Base-by-base conservation (phyloP, 2,888 invertebrate genomes). In the Microplitis deprimator region DNA sequence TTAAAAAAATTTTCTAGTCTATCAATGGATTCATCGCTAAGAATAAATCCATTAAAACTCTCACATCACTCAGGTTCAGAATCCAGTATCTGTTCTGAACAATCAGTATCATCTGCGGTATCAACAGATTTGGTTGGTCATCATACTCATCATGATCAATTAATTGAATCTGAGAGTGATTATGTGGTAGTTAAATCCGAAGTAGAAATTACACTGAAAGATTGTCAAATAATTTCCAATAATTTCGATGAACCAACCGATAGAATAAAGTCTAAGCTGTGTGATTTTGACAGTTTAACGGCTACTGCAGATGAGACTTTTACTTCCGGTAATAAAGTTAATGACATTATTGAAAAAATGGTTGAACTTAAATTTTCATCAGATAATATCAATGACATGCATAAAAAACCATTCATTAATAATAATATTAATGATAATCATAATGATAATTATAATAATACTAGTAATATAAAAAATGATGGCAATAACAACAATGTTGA, bases 321-420 rank as follows among this genome's bases (percentile, higher is more conserved):
- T 6, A 38, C 41, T 5, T 71, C 62, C 7, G 17, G 50, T 4
- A 77, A 67, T 8, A 79, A 82, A 5, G 82, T 82, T 59, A 82
- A 85, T 20, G 81, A 84, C 6, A 82, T 86, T 8, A 85, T 83
- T 69, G 81, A 80, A 29, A 82, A 82, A 38, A 82, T 86, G 1
- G 80, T 81, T 6, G 79, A 75, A 1, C 73, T 84, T 5, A 79
- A 76, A 70, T 78, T 81, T 41, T 79, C 79, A 5, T 39, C 73
- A 68, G 77, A 65, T 1, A 73, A 74, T 59, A 41, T 16, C 0
- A 75, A 77, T 61, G 6, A 68, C 61, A 77, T 70, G 5, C 13
- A 59, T 3, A 60, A 64, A n/a, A 13, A 68, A n/a, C n/a, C 40
- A 29, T 68, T 61, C 50, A 65, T 78, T 10, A 79, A 79, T 62